Base-by-base conservation (phyloP, 2,888 invertebrate genomes). In the Lepidocyrtoides sp. region DNA sequence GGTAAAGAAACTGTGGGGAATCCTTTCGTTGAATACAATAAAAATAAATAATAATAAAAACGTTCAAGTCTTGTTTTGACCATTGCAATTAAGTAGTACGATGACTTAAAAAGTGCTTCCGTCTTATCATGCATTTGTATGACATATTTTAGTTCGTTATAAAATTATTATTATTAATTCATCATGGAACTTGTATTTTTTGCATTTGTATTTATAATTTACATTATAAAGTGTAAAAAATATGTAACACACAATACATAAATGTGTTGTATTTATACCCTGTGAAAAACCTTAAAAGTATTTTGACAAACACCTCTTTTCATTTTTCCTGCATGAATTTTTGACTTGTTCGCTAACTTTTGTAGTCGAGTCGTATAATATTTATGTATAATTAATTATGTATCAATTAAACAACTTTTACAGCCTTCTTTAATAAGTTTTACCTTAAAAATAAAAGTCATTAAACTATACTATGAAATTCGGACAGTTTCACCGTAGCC, bases 251-350 rank as follows among this genome's bases (percentile, higher is more conserved):
- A 82, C 60, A 66, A 12, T 83, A 17, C 66, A 69, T 54, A 69
- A 20, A 63, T 66, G 41, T 57, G 54, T 85, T 87, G 86, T 87
- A 87, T 41, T 36, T 36, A 77, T 87, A 87, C 86, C 86, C 86
- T 87, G 86, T 87, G 77, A 87, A 87, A 87, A 87, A 32, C 69
- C 79, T 79, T 54, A 51, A 79, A 75, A 79, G 79, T 79, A 79
- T 79, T 79, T 57, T 12, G 14, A 36, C 17, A 54, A 51, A 14
- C 54, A 54, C 8, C 29, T 54, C 10, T 29, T 36, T 4, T 54
- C 32, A 36, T 79, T 48, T 79, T 32, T 51, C 3, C 7, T 26
- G 23, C 14, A 75, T 77, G 77, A 48, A 77, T 77, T 77, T 77
- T 36, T 77, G 77, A 51, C 51, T 10, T 77, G 41, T 69, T 4